phyloP scores from a whole-genome alignment of 2,888 invertebrate species.

The Apodemia mormo region DNA sequence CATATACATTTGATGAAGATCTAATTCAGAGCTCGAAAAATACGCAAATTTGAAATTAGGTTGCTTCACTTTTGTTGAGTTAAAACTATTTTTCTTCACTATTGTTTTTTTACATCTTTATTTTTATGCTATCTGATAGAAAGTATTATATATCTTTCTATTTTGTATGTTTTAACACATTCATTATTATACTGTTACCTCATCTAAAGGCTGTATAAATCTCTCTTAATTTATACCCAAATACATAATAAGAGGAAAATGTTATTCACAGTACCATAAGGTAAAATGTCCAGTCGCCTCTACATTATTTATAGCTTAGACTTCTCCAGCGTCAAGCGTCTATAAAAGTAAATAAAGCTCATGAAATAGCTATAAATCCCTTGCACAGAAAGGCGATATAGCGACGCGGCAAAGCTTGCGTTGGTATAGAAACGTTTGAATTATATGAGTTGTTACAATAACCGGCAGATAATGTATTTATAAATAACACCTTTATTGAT shows the following conservation, averaged over 20 bases:
- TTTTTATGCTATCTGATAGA: too few species aligned
- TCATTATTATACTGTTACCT: too few species aligned
- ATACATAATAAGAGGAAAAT: slow-evolving; percentile 77
- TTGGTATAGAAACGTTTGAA: slow-evolving; percentile 42
- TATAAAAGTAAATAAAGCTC: slow-evolving; percentile 78
- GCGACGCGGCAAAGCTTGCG: slow-evolving; percentile 44
- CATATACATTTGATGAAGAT: too few species aligned
- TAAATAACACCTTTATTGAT: slow-evolving; percentile 23
- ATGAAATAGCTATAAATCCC: slow-evolving; percentile 75
- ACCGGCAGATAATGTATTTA: slow-evolving; percentile 32
- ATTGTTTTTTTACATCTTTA: too few species aligned
- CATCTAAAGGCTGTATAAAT: too few species aligned
- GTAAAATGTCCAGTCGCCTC: slow-evolving; percentile 59
- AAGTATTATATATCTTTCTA: too few species aligned
- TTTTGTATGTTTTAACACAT: too few species aligned
- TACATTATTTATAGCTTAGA: slow-evolving; percentile 72
- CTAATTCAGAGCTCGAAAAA: too few species aligned
- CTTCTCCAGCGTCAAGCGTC: slow-evolving; percentile 60
- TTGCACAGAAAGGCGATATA: slow-evolving; percentile 66
- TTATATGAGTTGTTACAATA: slow-evolving; percentile 47
- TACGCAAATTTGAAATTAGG: too few species aligned
- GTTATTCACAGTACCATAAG: slow-evolving; percentile 61
- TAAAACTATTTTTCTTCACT: too few species aligned
- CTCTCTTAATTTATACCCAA: slow-evolving; percentile 36
- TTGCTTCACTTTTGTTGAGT: too few species aligned